These are phyloP conservation scores for Sclerodermus sp. DNA, from an alignment of 2,888 invertebrate species.

Conservation along the genomic window DNA sequence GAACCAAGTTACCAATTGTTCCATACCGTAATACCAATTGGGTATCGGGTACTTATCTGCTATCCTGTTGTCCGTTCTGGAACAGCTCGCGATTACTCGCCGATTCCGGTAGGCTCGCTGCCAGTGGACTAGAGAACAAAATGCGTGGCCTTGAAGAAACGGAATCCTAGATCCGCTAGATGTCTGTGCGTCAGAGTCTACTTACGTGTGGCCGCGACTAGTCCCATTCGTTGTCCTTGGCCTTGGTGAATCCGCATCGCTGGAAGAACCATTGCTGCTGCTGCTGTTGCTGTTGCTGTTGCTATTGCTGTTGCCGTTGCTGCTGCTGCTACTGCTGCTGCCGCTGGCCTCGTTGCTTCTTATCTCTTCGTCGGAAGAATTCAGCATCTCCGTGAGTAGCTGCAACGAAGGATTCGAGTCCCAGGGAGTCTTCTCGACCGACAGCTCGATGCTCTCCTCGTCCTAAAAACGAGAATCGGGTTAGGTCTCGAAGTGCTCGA, in stretches of 20 bases:
- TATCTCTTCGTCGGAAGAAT: slow-evolving; percentile 34
- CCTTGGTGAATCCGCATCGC: slow-evolving; percentile 20
- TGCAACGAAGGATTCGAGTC: slow-evolving; percentile 29
- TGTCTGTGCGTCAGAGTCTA: no score
- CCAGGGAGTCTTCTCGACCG: slow-evolving; percentile 29
- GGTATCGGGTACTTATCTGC: slow-evolving; percentile 43
- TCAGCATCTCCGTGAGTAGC: slow-evolving; percentile 32
- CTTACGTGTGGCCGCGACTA: slow-evolving; percentile 27
- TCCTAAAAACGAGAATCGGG: slow-evolving; percentile 30
- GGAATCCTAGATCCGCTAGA: no score
- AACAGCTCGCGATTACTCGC: slow-evolving; percentile 7
- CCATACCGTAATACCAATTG: slow-evolving; percentile 29
- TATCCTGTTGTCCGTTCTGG: slow-evolving; percentile 15
- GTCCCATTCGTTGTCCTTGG: slow-evolving; percentile 28
- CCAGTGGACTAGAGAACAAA: no score
- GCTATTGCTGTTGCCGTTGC: no score
- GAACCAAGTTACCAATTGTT: slow-evolving; percentile 30
- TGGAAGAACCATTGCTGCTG: slow-evolving; percentile 2
- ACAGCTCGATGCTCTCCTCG: slow-evolving; percentile 42
- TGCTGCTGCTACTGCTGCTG: no score
- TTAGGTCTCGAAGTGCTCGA: slow-evolving; percentile 1
- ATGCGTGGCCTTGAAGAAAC: no score
- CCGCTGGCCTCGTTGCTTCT: neutral
- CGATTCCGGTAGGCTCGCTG: slow-evolving; percentile 8
- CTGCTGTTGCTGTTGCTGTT: slow-evolving; percentile 7